Conservation (phyloP, 2,888 invertebrate species). For the Teinopalpus imperialis region DNA sequence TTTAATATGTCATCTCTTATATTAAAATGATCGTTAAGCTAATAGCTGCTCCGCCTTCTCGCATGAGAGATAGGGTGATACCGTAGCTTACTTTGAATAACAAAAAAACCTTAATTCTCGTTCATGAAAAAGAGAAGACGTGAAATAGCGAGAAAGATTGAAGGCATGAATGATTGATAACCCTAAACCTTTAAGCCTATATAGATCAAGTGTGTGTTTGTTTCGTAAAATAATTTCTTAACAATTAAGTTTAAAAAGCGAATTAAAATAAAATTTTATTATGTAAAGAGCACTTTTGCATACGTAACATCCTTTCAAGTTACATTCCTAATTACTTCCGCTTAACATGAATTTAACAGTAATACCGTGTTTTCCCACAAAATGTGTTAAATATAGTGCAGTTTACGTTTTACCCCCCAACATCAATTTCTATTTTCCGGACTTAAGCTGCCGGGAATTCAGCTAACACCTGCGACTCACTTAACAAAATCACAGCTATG, state of each 20-base stretch:
- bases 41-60: constrained; percentile 71
- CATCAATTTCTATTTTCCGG: constrained; percentile 73
- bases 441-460: constrained; percentile 58
- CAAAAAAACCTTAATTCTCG: constrained; percentile 43
- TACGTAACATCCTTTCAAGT: constrained; percentile 74
- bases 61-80: constrained; percentile 63
- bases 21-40: constrained; percentile 81
- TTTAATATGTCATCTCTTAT: constrained; percentile 80
- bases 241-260: no score
- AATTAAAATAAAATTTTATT: no score
- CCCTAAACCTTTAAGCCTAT: constrained; percentile 5
- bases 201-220: no score
- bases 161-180: constrained; percentile 20
- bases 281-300: no score
- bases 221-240: no score
- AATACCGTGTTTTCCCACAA: constrained; percentile 62
- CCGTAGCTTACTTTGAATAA: constrained; percentile 54
- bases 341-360: constrained; percentile 74
- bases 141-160: constrained; percentile 18
- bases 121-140: constrained; percentile 27
- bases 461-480: constrained; percentile 59
- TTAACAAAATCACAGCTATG: constrained; percentile 60
- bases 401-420: constrained; percentile 64
- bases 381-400: constrained; percentile 69
- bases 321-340: constrained; percentile 74